Conservation (phyloP, 2,797 vertebrate genomes). For the Leptatherina wallacei region DNA sequence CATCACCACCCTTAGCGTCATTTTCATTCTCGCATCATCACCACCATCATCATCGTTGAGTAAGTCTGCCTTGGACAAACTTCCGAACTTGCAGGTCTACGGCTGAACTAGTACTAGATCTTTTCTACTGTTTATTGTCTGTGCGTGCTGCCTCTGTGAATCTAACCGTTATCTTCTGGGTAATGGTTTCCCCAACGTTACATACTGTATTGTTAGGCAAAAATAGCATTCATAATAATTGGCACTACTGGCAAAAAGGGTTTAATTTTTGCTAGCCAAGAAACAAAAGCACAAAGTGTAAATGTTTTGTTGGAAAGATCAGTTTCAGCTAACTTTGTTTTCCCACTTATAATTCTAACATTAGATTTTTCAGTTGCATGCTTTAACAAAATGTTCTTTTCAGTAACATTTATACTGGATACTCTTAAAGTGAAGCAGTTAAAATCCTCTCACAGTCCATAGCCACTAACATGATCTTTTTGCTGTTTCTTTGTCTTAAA, state of each 20-base stretch:
- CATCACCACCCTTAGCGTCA: conserved; percentile 43
- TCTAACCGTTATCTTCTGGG: conserved; percentile 76
- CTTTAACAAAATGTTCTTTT: conserved; percentile 99
- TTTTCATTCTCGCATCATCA: conserved; percentile 54
- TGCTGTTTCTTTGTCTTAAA: conserved; percentile 94
- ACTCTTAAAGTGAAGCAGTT: conserved; percentile 99
- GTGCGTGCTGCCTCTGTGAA: conserved; percentile 68
- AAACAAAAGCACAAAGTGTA: conserved; percentile 92
- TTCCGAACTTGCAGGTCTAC: conserved; percentile 64
- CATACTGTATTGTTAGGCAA: conserved; percentile 91
- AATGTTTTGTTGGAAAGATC: conserved; percentile 89
- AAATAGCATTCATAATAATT: conserved; percentile 98
- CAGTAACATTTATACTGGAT: conserved; percentile 99
- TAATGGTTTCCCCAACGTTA: conserved; percentile 90
- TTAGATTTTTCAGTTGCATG: conserved; percentile 95
- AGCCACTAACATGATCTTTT: conserved; percentile 98
- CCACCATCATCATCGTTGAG: conserved; percentile 35
- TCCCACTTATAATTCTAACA: conserved; percentile 95
- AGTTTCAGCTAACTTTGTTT: conserved; percentile 91
- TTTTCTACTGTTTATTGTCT: conserved; percentile 66
- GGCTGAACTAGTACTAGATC: conserved; percentile 68
- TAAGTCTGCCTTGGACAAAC: conserved; percentile 64
- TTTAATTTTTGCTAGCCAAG: conserved; percentile 92
- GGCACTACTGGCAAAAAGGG: conserved; percentile 96
- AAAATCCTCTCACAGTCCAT: conserved; percentile 99